Base-by-base conservation (phyloP, 2,888 invertebrate genomes). In the Rhynchonema sp. region DNA sequence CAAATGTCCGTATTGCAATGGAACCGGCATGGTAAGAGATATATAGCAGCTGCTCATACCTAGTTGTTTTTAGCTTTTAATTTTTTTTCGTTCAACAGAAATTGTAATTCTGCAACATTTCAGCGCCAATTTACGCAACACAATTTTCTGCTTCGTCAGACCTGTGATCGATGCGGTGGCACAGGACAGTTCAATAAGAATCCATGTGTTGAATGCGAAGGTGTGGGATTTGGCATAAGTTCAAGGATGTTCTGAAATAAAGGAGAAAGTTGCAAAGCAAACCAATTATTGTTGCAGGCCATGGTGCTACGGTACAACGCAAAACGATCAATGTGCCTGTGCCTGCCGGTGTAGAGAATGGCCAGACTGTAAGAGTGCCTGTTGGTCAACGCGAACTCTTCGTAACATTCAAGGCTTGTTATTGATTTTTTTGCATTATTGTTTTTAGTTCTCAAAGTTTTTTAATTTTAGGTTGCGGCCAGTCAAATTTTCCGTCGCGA, bases 91-190 rank as follows among this genome's bases (percentile, higher is more conserved):
- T n/a, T n/a, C n/a, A n/a, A n/a, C n/a, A n/a, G n/a, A n/a, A n/a
- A n/a, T n/a, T n/a, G n/a, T n/a, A n/a, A n/a, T n/a, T 38, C 38
- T 38, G 6, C 9, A 38, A 6, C 17, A 17, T 58, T 61, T 1
- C 64, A 76, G 76, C 77, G 79, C 66, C 77, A 77, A 0, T 69
- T 79, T 27, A 72, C 69, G 28, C 75, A 75, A 20, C 94, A 94
- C 30, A 92, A 92, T 58, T 96, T 94, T 76, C 84, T 96, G 29
- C 94, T 96, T 92, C 80, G 91, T 57, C 87, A 89, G 1, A 91
- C 94, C 0, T 96, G 94, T 73, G 80, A 92, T 59, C 84, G 85
- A 66, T 92, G 91, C 70, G 84, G 85, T 68, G 92, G 92, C 0
- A 81, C 84, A 0, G 81, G 87, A 60, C 82, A 86, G 77, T 82